Evolutionary conservation across 2,888 invertebrate genomes (phyloP), one percentile per base, ranked within the genome.

Genomic region (Eudemis profundana): DNA sequence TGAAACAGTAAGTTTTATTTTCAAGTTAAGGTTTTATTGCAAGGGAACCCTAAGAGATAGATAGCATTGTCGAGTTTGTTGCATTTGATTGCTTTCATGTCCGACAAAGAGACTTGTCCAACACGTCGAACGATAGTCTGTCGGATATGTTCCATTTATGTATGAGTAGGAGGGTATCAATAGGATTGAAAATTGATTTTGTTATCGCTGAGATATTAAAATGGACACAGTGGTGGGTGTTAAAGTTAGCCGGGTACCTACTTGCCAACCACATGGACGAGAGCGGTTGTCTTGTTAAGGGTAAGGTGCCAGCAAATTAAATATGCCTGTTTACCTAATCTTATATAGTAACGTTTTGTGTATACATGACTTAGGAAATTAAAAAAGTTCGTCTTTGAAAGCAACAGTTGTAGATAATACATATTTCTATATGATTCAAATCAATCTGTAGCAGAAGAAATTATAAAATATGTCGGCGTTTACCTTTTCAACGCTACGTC

Each of bases 31-130:
- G 21, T 36, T n/a, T 27, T 17, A 7, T 38, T 1, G 7, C 17
- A 12, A 40, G n/a, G 44, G 50, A 50, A 27, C 64, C 50, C 57
- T 59, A 64, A 33, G 46, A 64, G 36, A 50, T 59, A 64, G 36
- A 50, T 59, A 59, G 57, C 19, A 44, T 23, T 10, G 15, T 36
- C 17, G 14, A 59, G 63, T 63, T 44, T 44, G 57, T 50, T 64
- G 64, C 74, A 67, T 75, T 67, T 71, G 77, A 77, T 78, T 73
- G 74, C 69, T 73, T 71, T 77, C 72, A 64, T 72, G 74, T 76
- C 60, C 54, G 70, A 78, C 77, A 78, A 79, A 78, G 77, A 76
- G 72, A 74, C 74, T 73, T 68, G 69, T 69, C 56, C 67, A 36
- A 54, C 50, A 61, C 67, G 69, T 73, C 74, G 75, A 76, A 71